phyloP scores from a whole-genome alignment of 2,888 invertebrate genomes.

The Aphelenchoides bicaudatus region DNA sequence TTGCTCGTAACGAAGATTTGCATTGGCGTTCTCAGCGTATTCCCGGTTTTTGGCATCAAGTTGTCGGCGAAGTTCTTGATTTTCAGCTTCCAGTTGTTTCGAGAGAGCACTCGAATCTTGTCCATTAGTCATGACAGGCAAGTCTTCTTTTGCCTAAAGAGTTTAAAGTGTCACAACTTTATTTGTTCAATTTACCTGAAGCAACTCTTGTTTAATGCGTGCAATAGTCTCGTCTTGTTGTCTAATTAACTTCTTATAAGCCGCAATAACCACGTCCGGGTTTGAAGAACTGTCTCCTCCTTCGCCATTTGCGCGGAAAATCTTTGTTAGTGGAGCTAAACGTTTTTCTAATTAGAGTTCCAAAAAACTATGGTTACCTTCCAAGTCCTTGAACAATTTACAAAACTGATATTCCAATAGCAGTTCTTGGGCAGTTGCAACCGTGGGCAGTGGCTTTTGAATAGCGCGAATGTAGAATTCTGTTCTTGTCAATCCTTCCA shows the following conservation, averaged over 20 bases:
- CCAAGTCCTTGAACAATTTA: conserved; percentile 71
- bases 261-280: conserved; percentile 65
- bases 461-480: conserved; percentile 85
- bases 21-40: conserved; percentile 20
- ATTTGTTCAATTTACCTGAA: conserved; percentile 30
- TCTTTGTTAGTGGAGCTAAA: conserved; percentile 38
- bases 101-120: not conserved
- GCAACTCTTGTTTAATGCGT: conserved; percentile 46
- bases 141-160: not conserved
- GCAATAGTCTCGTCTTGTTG: conserved; percentile 70
- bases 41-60: conserved; percentile 23
- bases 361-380: conserved; percentile 33
- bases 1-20: not conserved
- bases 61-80: conserved; percentile 16
- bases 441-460: conserved; percentile 84
- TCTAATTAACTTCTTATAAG: conserved; percentile 71
- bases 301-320: conserved; percentile 60
- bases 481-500: conserved; percentile 79
- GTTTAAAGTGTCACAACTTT: not conserved
- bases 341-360: not conserved
- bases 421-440: conserved; percentile 74
- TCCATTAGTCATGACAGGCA: not conserved
- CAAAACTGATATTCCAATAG: conserved; percentile 92
- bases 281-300: conserved; percentile 34
- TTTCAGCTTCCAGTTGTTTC: conserved; percentile 6